phyloP scores from a whole-genome alignment of 2,888 invertebrate species.

The Euplexia lucipara region DNA sequence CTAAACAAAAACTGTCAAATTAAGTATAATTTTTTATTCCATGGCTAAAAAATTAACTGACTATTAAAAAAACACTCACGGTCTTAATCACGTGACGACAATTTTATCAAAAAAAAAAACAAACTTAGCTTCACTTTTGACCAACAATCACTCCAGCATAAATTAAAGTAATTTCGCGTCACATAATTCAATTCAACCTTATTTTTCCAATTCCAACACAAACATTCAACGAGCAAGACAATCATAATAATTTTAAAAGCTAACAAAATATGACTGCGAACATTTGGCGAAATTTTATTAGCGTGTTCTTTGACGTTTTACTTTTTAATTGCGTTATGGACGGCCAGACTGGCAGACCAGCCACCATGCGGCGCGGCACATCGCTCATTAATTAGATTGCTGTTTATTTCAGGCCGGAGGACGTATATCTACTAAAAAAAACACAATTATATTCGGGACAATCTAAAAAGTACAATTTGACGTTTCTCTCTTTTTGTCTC shows the following conservation, averaged over 20 bases:
- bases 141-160: slow-evolving; percentile 9
- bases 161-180: slow-evolving; percentile 28
- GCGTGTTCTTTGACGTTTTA: slow-evolving; percentile 59
- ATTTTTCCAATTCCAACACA: slow-evolving; percentile 46
- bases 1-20: too few relatives aligned
- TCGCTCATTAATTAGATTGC: slow-evolving; percentile 42
- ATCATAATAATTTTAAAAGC: slow-evolving; percentile 36
- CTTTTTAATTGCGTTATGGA: slow-evolving; percentile 67
- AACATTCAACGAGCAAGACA: slow-evolving; percentile 42
- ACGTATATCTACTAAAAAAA: background rate
- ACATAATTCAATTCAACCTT: slow-evolving; percentile 34
- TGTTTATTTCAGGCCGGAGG: slow-evolving; percentile 40
- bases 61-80: too few relatives aligned
- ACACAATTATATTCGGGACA: background rate
- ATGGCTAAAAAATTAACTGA: too few relatives aligned
- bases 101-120: background rate
- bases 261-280: slow-evolving; percentile 49
- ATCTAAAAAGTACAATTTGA: too few relatives aligned
- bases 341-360: slow-evolving; percentile 29
- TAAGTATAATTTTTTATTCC: too few relatives aligned
- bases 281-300: slow-evolving; percentile 57
- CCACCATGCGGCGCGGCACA: slow-evolving; percentile 12
- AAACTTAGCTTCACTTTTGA: background rate
- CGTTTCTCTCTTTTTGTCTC: too few relatives aligned
- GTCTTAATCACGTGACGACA: too few relatives aligned